These are phyloP conservation scores for Arge pagana DNA, from an alignment of 2,888 invertebrate genomes.

Conservation along the genomic window DNA sequence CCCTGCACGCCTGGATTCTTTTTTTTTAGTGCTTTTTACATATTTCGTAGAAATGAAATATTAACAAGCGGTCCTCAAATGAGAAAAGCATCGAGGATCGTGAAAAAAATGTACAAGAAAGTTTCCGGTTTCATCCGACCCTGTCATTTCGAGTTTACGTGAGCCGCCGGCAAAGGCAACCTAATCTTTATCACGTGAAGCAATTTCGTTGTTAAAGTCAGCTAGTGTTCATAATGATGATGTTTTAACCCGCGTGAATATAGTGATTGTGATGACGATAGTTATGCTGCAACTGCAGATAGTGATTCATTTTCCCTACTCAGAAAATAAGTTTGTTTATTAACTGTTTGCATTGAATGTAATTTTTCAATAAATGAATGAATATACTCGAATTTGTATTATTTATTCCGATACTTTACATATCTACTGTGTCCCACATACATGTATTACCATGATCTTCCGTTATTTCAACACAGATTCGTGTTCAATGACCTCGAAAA, in stretches of 20 bases:
- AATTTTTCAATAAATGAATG: slow-evolving; percentile 5
- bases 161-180: too few species aligned
- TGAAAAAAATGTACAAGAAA: slow-evolving; percentile 4
- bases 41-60: slow-evolving; percentile 10
- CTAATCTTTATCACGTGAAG: too few species aligned
- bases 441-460: slow-evolving; percentile 1
- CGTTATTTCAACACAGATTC: slow-evolving; percentile 10
- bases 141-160: slow-evolving; percentile 1
- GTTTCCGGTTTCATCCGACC: not conserved
- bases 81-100: slow-evolving; percentile 7
- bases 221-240: not conserved
- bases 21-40: slow-evolving; percentile 28
- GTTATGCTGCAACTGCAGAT: not conserved
- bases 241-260: not conserved
- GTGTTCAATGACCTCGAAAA: too few species aligned
- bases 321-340: slow-evolving; percentile 1
- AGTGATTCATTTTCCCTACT: not conserved
- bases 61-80: slow-evolving; percentile 2
- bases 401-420: slow-evolving; percentile 4
- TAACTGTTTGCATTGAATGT: slow-evolving; percentile 4
- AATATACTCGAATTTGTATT: slow-evolving; percentile 12
- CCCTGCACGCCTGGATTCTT: slow-evolving; percentile 2
- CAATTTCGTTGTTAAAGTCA: too few species aligned
- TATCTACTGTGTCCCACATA: slow-evolving; percentile 10
- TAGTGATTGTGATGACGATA: not conserved